phyloP scores from a whole-genome alignment of 2,113 vertebrate genomes.

The Mixornis gularis region DNA sequence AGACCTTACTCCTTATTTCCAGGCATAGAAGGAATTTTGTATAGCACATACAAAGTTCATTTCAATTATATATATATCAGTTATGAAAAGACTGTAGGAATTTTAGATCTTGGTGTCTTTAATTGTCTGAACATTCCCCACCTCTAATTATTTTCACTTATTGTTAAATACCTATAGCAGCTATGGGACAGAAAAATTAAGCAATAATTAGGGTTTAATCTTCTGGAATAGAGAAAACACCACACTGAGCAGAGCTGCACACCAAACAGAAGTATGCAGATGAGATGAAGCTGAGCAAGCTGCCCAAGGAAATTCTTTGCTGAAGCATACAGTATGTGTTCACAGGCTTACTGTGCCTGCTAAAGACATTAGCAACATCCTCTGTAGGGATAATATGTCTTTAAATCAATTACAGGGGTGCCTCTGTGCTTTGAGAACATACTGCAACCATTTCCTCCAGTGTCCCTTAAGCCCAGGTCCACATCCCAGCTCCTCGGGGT shows the following conservation, averaged over 20 bases:
- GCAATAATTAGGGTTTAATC: not conserved
- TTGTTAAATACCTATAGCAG: not conserved
- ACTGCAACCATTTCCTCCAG: conserved; percentile 2
- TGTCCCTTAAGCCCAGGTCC: not conserved
- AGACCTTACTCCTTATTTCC: not conserved
- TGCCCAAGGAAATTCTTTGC: conserved; percentile 17
- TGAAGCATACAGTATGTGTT: not conserved
- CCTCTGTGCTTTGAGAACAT: not conserved
- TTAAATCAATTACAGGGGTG: conserved; percentile 28
- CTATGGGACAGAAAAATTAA: not conserved
- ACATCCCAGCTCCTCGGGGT: not conserved
- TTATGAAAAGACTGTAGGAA: not conserved
- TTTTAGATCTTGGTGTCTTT: not conserved
- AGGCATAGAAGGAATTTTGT: not conserved
- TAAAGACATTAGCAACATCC: conserved; percentile 23
- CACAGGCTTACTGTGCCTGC: not conserved
- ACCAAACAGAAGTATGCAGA: not conserved
- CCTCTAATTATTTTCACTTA: not conserved
- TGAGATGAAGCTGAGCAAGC: not conserved
- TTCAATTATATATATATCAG: not conserved
- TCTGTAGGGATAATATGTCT: conserved; percentile 6
- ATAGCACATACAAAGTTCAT: not conserved
- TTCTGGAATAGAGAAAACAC: not conserved
- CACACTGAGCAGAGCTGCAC: fast-evolving
- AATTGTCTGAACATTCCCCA: not conserved